Evolutionary conservation across 2,797 vertebrate genomes (phyloP), one percentile per base, ranked within the genome.

Genomic region (Ciconia nigra): DNA sequence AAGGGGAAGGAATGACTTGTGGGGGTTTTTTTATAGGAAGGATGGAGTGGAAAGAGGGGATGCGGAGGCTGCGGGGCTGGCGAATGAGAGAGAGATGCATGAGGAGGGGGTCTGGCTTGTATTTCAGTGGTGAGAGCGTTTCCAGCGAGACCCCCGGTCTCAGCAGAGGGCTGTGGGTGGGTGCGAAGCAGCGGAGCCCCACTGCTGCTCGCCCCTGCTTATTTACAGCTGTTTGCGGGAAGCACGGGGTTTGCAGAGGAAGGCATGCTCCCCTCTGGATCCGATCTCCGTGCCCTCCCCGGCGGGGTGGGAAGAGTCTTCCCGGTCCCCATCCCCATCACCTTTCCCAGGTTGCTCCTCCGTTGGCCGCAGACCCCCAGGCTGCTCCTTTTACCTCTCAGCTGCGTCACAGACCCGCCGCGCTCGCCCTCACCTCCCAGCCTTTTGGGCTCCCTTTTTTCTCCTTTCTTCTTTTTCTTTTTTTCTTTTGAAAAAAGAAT

Each of bases 1-100:
- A 93, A 93, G 91, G 96, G 69, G 89, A 89, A 93, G 91, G 94
- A 54, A 51, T 3, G 33, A 8, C 58, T 90, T 26, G 15, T 2
- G 19, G 17, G 10, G 35, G 7, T 6, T 31, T 15, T 29, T 25
- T 33, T 4, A 37, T 85, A 80, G 87, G 93, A 66, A 13, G 28
- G 46, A 15, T 3, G 10, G n/a, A 26, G n/a, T 61, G 41, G 35
- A 15, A 41, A 35, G 49, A 73, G 21, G 47, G 22, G 49, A 14
- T 49, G 49, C 1, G 8, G 46, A 35, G n/a, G 37, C 44, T 33
- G 77, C 2, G 3, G 25, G 26, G 35, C 0, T 7, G 73, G 19
- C 0, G 14, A 10, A 10, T 6, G 63, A 37, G 5, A 26, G 69
- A 24, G 67, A 24, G 69, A 2, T 21, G 46, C 1, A 1, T 8